phyloP scores from a whole-genome alignment of 2,797 vertebrate species.

The Macropus fuliginosus region DNA sequence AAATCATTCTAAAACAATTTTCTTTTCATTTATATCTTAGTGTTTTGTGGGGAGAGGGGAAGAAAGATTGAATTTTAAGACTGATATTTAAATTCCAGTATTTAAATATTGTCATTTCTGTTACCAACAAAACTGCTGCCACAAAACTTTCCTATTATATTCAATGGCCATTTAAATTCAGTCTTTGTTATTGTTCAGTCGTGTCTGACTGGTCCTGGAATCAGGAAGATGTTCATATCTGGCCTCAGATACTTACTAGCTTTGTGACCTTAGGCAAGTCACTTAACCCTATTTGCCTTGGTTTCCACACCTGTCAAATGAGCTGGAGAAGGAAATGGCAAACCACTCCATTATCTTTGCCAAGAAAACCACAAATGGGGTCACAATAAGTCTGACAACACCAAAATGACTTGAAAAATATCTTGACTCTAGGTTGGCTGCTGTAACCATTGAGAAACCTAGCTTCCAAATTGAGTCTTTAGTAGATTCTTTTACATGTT shows the following conservation, averaged over 20 bases:
- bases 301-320: background rate
- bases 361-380: background rate
- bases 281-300: background rate
- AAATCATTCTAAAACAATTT: background rate
- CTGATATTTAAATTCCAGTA: background rate
- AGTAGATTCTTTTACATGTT: conserved; percentile 65
- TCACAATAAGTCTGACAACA: background rate
- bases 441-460: background rate
- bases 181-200: background rate
- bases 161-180: background rate
- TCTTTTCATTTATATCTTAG: background rate
- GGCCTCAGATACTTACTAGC: background rate
- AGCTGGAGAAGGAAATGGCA: background rate
- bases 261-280: background rate
- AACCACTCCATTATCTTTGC: background rate
- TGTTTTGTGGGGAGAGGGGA: background rate
- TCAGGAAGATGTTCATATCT: background rate
- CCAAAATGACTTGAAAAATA: background rate
- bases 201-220: background rate
- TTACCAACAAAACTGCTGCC: conserved; percentile 42
- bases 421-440: background rate
- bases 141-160: background rate
- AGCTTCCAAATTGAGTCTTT: background rate
- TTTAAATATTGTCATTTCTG: background rate
- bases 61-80: background rate